Percentiles rank a stretch among this genome's conserved stretches.
These are phyloP conservation scores for Charadrius vociferus DNA, from an alignment of 2,113 vertebrate species.

Conservation along the genomic window DNA sequence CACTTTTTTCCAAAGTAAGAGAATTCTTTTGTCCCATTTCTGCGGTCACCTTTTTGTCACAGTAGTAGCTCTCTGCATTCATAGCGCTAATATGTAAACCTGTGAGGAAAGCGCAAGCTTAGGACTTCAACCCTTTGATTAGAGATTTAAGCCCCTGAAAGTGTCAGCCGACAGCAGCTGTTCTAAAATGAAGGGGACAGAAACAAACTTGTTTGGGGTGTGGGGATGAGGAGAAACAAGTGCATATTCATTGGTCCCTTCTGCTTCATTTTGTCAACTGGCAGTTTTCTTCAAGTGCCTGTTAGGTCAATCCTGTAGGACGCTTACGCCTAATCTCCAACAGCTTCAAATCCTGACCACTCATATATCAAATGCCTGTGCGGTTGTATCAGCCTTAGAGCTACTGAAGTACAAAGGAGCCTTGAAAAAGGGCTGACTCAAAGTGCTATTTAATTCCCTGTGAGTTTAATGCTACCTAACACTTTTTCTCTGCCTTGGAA, in stretches of 20 bases:
- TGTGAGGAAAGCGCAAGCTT: background rate
- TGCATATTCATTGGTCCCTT: background rate
- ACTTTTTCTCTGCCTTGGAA: background rate
- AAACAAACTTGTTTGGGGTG: background rate
- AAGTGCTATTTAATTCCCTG: background rate
- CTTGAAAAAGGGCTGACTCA: background rate
- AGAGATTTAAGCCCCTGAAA: background rate
- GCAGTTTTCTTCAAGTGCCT: background rate
- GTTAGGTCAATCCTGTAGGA: background rate
- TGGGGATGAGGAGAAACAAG: background rate
- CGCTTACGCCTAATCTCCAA: background rate
- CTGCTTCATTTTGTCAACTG: conserved; percentile 39
- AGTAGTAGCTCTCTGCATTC: background rate
- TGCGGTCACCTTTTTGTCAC: background rate
- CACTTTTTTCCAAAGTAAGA: background rate
- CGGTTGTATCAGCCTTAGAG: background rate
- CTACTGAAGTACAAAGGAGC: background rate
- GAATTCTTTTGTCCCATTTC: background rate
- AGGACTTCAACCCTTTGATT: background rate
- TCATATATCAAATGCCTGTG: background rate
- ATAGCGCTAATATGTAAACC: background rate
- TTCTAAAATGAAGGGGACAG: background rate
- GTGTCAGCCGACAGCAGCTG: background rate
- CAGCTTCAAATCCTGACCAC: background rate
- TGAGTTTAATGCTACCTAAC: background rate